Base-by-base conservation (phyloP, 2,888 invertebrate species). In the Gortyna flavago region DNA sequence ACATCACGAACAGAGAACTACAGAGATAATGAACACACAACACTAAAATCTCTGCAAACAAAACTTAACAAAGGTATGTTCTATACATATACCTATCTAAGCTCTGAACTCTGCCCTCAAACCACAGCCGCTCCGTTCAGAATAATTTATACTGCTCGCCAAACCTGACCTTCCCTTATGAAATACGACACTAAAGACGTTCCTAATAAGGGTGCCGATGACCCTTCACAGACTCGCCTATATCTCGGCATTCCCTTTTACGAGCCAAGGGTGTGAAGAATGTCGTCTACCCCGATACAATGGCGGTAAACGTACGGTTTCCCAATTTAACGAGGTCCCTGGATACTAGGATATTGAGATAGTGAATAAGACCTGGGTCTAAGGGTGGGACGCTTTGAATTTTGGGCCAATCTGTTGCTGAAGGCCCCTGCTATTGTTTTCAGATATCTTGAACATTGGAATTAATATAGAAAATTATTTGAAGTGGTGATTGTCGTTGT, bases 191-290 rank as follows among this genome's bases (percentile, higher is more conserved):
- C 88, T 88, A 86, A 89, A 90, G 88, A 88, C 85, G 88, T 88
- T 88, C 87, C 88, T 91, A 91, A 91, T 90, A 91, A 91, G 90
- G 87, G 86, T 86, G 82, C 85, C 90, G 88, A 92, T 91, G 91
- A 91, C 89, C 91, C 91, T 92, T 89, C 86, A 91, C 89, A 87
- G 74, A 75, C 87, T 88, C 86, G 81, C 83, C 83, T 85, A 85
- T 87, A 91, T 90, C 89, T 88, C 85, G 84, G 87, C 89, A 89
- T 93, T 92, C 90, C 85, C 87, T 93, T 93, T 93, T 94, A 94
- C 91, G 92, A 94, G 84, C 73, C 75, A 81, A 87, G 90, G 90
- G 91, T 91, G 91, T 91, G 90, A 93, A 93, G 91, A 91, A 90
- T 90, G 89, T 86, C 85, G 88, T 91, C 89, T 92, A 85, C 88